These are phyloP conservation scores for Stenichneumon culpator DNA, from an alignment of 2,888 invertebrate species.

Conservation along the genomic window DNA sequence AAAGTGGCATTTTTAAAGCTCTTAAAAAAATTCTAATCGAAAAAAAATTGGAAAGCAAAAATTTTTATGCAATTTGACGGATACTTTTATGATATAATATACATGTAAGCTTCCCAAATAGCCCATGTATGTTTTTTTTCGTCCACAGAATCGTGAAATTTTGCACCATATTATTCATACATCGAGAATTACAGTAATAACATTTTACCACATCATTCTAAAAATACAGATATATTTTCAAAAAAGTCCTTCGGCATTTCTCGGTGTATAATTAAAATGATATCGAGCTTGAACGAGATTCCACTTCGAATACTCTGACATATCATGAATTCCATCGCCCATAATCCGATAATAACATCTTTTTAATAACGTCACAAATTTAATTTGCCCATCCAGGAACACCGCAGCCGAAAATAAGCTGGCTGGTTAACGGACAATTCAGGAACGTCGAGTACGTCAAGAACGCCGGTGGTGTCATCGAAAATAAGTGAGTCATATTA, in stretches of 20 bases:
- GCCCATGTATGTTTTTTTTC: too few relatives aligned
- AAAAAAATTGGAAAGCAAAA: too few relatives aligned
- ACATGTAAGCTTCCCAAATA: too few relatives aligned
- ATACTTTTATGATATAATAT: too few relatives aligned
- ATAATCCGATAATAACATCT: background rate
- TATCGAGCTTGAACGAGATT: background rate
- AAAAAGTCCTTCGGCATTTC: background rate
- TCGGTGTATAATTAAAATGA: background rate
- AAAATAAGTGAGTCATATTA: constrained; percentile 89
- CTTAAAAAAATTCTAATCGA: too few relatives aligned
- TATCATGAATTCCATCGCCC: background rate
- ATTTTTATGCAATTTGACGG: too few relatives aligned
- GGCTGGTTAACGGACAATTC: constrained; percentile 92
- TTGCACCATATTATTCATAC: too few relatives aligned
- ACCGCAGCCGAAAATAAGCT: constrained; percentile 93
- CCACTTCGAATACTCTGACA: background rate
- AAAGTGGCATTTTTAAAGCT: too few relatives aligned
- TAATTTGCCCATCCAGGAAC: constrained; percentile 87
- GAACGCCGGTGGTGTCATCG: constrained; percentile 94
- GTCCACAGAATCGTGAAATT: too few relatives aligned
- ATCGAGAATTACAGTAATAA: too few relatives aligned
- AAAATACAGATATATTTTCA: too few relatives aligned
- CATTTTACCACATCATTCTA: too few relatives aligned
- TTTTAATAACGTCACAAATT: background rate
- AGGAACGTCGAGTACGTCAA: constrained; percentile 93